These are phyloP conservation scores for Anomalospiza imberbis DNA, from an alignment of 2,797 vertebrate species.

Conservation along the genomic window DNA sequence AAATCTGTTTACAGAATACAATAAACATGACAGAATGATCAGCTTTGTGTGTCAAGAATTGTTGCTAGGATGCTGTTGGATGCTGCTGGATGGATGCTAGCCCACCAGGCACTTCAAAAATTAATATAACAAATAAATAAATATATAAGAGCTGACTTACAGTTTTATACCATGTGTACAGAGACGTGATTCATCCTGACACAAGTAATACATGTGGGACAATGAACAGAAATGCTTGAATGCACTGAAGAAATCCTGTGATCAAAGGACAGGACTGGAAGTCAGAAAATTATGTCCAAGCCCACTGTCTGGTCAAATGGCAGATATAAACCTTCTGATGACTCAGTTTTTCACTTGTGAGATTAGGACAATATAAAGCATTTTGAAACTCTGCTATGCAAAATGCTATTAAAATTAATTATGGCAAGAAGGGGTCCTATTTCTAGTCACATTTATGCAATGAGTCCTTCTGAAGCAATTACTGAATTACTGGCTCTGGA, in stretches of 20 bases:
- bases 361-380: not conserved
- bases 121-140: not conserved
- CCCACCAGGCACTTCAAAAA: conserved; percentile 1
- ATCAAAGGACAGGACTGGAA: not conserved
- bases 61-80: not conserved
- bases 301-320: not conserved
- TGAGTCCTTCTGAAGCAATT: conserved; percentile 14
- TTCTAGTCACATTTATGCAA: not conserved
- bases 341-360: not conserved
- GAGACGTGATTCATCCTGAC: not conserved
- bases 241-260: not conserved
- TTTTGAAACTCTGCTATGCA: not conserved
- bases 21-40: not conserved
- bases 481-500: conserved; percentile 23
- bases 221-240: not conserved
- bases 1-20: not conserved
- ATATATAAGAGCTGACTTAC: not conserved
- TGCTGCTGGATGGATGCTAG: not conserved
- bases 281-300: not conserved
- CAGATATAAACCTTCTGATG: not conserved
- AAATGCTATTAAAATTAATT: conserved; percentile 12
- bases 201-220: not conserved
- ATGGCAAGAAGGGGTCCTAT: not conserved
- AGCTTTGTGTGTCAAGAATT: not conserved
- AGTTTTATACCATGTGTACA: not conserved